phyloP scores from a whole-genome alignment of 1,140 invertebrate species.

The Proctacanthus coquilletti region DNA sequence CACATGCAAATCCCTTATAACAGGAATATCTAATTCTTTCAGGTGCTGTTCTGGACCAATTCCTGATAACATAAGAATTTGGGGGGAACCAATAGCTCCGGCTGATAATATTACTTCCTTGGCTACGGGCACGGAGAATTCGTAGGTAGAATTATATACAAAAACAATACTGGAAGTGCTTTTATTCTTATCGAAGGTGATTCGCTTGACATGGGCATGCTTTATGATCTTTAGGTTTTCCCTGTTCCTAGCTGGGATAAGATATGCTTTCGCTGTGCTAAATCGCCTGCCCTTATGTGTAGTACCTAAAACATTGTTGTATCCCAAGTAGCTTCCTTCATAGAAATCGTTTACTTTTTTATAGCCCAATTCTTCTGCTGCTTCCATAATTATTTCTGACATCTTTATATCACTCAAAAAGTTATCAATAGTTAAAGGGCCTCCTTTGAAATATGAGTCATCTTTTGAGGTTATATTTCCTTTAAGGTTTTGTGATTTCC shows the following conservation, averaged over 20 bases:
- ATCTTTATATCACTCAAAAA: constrained; percentile 28
- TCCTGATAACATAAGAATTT: constrained; percentile 44
- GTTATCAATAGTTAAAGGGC: constrained; percentile 41
- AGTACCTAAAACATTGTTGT: constrained; percentile 31
- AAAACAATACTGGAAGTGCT: constrained; percentile 63
- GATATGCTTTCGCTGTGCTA: constrained; percentile 40
- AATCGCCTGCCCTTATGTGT: constrained; percentile 37
- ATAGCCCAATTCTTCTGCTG: constrained; percentile 29
- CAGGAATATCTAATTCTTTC: constrained; percentile 31
- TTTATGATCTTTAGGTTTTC: constrained; percentile 58
- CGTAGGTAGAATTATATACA: constrained; percentile 41
- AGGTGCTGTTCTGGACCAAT: constrained; percentile 32
- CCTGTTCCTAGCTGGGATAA: constrained; percentile 40
- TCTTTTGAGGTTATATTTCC: constrained; percentile 30
- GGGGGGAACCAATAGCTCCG: constrained; percentile 36
- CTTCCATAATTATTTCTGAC: constrained; percentile 27
- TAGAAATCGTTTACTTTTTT: constrained; percentile 37
- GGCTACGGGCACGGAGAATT: constrained; percentile 18
- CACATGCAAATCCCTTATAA: constrained; percentile 44
- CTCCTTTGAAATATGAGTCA: constrained; percentile 43
- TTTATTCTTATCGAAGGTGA: constrained; percentile 53
- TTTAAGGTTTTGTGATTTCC: constrained; percentile 42
- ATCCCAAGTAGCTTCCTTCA: constrained; percentile 33
- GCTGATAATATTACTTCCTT: constrained; percentile 36
- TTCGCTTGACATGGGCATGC: constrained; percentile 56